Evolutionary conservation across 2,113 vertebrate species (phyloP).

Genomic region (Dendrocopos noguchii): DNA sequence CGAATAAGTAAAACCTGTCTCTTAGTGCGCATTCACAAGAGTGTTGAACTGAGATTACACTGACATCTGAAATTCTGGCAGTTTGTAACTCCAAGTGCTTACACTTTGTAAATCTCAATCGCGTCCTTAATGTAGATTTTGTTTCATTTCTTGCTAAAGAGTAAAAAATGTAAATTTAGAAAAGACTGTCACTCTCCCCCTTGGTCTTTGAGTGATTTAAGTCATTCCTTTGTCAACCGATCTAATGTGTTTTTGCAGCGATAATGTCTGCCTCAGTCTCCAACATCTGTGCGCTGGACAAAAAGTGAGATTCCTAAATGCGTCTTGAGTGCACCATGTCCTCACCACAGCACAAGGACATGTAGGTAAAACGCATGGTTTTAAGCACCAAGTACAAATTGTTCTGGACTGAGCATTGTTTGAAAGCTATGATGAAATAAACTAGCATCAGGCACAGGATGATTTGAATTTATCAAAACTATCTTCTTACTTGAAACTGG

Average conservation of each 20-base stretch:
- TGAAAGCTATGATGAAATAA: constrained; percentile 45
- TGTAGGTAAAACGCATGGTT: background rate
- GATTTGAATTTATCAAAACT: constrained; percentile 39
- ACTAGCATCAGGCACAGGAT: background rate
- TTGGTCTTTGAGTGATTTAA: constrained; percentile 67
- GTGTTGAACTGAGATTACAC: constrained; percentile 72
- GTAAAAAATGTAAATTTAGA: constrained; percentile 70
- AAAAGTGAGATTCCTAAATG: constrained; percentile 15
- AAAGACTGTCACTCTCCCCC: constrained; percentile 65
- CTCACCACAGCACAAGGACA: background rate
- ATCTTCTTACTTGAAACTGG: constrained; percentile 24
- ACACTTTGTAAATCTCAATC: constrained; percentile 69
- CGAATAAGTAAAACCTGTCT: constrained; percentile 72
- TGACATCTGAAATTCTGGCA: constrained; percentile 71
- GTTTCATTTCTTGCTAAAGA: constrained; percentile 64
- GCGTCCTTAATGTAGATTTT: constrained; percentile 72
- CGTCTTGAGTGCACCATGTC: background rate
- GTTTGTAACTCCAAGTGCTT: constrained; percentile 72
- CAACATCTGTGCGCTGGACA: constrained; percentile 43
- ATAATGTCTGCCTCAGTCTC: constrained; percentile 45
- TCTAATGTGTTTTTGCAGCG: constrained; percentile 41
- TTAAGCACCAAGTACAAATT: constrained; percentile 31
- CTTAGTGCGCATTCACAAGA: constrained; percentile 65
- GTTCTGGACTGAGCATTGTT: constrained; percentile 24
- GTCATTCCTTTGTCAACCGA: constrained; percentile 43